Base-by-base conservation (phyloP, 1,140 invertebrate genomes). In the Drosophila miranda region DNA sequence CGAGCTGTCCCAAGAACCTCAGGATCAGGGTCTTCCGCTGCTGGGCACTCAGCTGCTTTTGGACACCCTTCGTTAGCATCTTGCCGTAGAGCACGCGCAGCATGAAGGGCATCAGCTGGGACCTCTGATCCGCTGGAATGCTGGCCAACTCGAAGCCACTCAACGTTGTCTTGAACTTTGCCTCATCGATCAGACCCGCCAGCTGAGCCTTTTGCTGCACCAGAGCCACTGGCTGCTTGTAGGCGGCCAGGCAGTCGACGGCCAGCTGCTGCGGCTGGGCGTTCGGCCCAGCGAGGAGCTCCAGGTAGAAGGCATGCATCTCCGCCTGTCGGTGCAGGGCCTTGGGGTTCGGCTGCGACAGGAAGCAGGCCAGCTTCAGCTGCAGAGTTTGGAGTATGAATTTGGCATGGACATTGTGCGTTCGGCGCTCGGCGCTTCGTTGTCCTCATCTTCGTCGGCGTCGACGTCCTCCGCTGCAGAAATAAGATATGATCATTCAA, bases 1-100 rank as follows among this genome's bases (percentile, higher is more conserved):
- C 92, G 78, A 96, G 95, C 7, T 97, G 97, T 30, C 95, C 95
- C 16, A 99, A 91, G 88, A 98, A 98, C 55, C 96, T 93, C 51
- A 99, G 92, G 13, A 99, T 94, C 46, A 97, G 92, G 49, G 94
- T 94, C 75, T 96, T 93, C 48, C 96, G 92, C 41, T 93, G 83
- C 64, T 95, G 93, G 14, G 94, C 94, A 13, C 94, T 94, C 1
- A 93, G 91, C 63, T 93, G 92, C 86, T 96, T 96, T 14, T 96
- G 96, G 0, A 94, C 93, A 0, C 94, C 95, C 43, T 95, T 94
- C 86, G 95, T 96, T 21, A 93, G 93, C 95, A 99, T 97, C 92
- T 98, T 98, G 6, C 97, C 96, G 90, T 97, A 98, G 2, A 98
- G 92, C 60, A 98, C 95, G 86, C 96, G 94, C 90, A 98, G 93